A percentile compares a stretch with the other conserved stretches of the same genome.
These are phyloP conservation scores for Alca torda DNA, from an alignment of 2,797 vertebrate genomes.

Conservation along the genomic window DNA sequence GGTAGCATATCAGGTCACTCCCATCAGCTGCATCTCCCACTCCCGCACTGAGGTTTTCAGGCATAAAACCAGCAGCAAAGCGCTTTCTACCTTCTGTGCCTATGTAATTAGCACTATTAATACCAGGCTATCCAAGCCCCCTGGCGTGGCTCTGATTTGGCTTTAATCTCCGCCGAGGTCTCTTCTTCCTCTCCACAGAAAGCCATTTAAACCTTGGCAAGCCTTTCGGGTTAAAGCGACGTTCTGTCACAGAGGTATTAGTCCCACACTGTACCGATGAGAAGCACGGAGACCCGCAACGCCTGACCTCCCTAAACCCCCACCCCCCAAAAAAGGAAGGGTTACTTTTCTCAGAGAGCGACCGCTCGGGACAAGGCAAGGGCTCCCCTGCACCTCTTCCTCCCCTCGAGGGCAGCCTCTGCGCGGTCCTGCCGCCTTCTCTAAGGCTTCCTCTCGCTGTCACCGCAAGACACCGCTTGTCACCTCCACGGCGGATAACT, in stretches of 20 bases:
- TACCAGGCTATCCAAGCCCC: constrained; percentile 35
- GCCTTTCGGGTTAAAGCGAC: neutral
- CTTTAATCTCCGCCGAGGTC: constrained; percentile 57
- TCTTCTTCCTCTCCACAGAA: constrained; percentile 20
- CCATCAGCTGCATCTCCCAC: neutral
- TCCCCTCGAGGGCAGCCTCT: neutral
- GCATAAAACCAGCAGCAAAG: constrained; percentile 6
- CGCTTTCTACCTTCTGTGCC: constrained; percentile 30
- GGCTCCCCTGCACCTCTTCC: neutral
- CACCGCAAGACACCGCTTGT: neutral
- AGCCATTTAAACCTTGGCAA: constrained; percentile 39
- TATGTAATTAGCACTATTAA: constrained; percentile 62
- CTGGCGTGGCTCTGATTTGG: constrained; percentile 30
- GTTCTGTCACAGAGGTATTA: neutral
- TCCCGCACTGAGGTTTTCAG: neutral
- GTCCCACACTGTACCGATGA: neutral
- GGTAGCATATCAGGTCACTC: neutral
- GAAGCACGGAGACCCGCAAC: neutral
- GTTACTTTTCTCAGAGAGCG: neutral
- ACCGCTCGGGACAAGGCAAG: neutral
- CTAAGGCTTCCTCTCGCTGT: neutral
- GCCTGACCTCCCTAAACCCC: neutral
- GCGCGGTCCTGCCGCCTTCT: neutral
- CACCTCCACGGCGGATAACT: neutral
- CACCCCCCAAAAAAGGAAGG: neutral